Conservation (phyloP, 2,888 invertebrate species). For the Dicranocentrus wangi region DNA sequence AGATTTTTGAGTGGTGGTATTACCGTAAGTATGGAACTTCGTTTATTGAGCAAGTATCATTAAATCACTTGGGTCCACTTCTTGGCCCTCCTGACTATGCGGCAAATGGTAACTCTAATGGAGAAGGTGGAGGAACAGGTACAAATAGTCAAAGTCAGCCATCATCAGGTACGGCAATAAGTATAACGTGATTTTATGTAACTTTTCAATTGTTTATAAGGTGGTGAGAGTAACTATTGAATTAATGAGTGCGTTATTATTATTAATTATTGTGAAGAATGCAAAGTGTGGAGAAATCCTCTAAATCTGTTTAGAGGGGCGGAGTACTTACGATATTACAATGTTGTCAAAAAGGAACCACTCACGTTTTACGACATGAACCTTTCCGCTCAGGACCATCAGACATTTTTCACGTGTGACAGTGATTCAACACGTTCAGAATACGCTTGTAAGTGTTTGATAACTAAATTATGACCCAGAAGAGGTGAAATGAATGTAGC, state of each 20-base stretch:
- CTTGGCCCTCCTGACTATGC: constrained; percentile 83
- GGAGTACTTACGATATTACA: constrained; percentile 95
- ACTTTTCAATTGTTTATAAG: not conserved
- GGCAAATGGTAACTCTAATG: constrained; percentile 75
- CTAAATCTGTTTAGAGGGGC: constrained; percentile 95
- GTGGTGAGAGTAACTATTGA: no score
- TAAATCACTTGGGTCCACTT: constrained; percentile 95
- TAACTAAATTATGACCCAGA: not conserved
- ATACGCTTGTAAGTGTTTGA: constrained; percentile 82
- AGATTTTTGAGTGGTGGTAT: constrained; percentile 99
- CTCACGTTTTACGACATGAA: constrained; percentile 99
- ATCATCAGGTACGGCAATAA: constrained; percentile 75
- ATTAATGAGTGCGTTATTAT: no score
- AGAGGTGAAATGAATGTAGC: not conserved
- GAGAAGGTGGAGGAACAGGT: constrained; percentile 74
- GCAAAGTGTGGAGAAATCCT: constrained; percentile 97
- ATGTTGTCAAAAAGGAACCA: constrained; percentile 93
- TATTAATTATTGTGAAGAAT: constrained; percentile 80
- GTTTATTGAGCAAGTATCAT: constrained; percentile 96
- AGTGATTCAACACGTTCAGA: constrained; percentile 89
- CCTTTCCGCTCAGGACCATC: constrained; percentile 98
- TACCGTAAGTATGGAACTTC: constrained; percentile 98
- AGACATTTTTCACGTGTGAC: constrained; percentile 95
- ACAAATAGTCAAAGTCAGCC: constrained; percentile 75
- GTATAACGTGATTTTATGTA: not conserved